A percentile compares a stretch with the other conserved stretches of the same genome.
Conservation (phyloP, 2,797 vertebrate genomes). For the Euthynnus affinis region DNA sequence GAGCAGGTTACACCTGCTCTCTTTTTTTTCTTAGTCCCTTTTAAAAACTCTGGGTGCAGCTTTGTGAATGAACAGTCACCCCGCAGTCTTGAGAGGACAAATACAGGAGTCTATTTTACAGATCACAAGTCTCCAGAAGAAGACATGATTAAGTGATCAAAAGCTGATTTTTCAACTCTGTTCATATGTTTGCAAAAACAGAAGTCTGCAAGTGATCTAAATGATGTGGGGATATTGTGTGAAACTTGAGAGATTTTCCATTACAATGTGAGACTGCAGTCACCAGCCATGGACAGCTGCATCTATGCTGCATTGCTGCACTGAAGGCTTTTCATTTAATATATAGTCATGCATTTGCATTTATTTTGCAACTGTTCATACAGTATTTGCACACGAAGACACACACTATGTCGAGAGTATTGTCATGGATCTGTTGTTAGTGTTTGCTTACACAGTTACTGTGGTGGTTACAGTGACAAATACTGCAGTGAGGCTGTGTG, state of each 20-base stretch:
- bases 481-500: conserved; percentile 42
- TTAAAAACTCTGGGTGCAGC: not conserved
- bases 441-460: not conserved
- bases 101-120: not conserved
- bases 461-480: conserved; percentile 36
- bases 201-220: not conserved
- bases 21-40: not conserved
- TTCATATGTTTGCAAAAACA: not conserved
- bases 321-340: conserved; percentile 12
- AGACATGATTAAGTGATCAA: not conserved
- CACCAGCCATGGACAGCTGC: conserved; percentile 16
- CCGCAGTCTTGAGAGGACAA: not conserved
- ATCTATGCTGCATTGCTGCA: conserved; percentile 55
- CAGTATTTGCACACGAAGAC: not conserved
- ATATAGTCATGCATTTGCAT: not conserved
- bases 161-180: not conserved
- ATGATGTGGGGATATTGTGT: conserved; percentile 1
- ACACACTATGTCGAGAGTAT: conserved; percentile 1
- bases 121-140: not conserved
- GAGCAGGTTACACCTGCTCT: too few species aligned
- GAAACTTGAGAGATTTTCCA: not conserved
- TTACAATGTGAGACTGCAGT: conserved; percentile 26
- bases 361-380: conserved; percentile 6
- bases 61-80: not conserved
- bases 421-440: conserved; percentile 11